Evolutionary conservation across 2,797 vertebrate genomes (phyloP), one percentile per base, ranked within the genome.

Genomic region (Sebastes hubbsi): DNA sequence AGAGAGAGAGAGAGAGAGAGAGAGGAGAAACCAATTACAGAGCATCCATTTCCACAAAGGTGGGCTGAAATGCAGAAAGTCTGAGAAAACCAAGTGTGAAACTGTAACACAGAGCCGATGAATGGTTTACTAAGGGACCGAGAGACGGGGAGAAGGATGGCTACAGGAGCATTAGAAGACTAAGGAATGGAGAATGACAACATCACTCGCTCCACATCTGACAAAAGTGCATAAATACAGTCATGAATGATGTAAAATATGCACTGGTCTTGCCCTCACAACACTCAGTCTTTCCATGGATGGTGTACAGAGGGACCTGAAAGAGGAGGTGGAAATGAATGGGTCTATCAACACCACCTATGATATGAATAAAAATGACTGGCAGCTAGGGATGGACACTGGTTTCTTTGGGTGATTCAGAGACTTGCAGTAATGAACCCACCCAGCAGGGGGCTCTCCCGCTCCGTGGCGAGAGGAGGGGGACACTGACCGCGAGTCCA

Each of bases 401-500:
- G 7, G 25, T 65, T 80, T 73, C 42, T 75, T 60, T 71, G 3
- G 58, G 32, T 74, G 78, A 87, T 74, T 82, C 11, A 81, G 85
- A 86, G 18, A 87, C 90, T 88, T 91, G 90, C 91, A 93, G 87
- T 93, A 88, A 88, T 93, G 87, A 87, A 95, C 95, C 94, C 94
- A 95, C 95, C 95, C 95, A 94, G 93, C 92, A 91, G 93, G 93
- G 92, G 93, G 93, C 91, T 94, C 94, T 94, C 92, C 95, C 87
- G 89, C 93, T 93, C 94, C 95, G 20, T 92, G 89, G 88, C 84
- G 94, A 94, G 94, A 94, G 90, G 87, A 94, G 92, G 83, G 89
- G 89, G 93, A 94, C 90, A 93, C 97, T 95, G 82, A 99, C 99
- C 98, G 97, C 94, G 97, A 96, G 36, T 99, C 99, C 97, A 99